Evolutionary conservation across 2,797 vertebrate species (phyloP).

Genomic region (Vespertilio murinus): DNA sequence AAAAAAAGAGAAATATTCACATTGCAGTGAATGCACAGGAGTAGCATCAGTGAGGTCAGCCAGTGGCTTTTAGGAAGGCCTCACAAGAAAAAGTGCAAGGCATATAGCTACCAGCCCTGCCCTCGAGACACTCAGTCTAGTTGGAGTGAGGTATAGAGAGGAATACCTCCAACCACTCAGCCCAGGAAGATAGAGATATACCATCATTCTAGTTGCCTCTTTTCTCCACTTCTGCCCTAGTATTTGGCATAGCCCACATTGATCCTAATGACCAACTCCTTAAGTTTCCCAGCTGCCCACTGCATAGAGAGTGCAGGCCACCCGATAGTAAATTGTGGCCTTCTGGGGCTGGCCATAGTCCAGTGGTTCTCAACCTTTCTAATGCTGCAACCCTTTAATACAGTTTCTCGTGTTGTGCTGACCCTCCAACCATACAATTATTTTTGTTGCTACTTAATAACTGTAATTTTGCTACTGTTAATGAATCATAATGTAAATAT

Average conservation of each 20-base stretch:
- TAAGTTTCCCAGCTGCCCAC: neutral
- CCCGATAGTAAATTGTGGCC: neutral
- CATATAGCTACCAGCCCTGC: neutral
- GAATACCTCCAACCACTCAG: neutral
- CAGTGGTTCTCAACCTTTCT: too few species aligned
- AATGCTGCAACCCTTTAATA: too few species aligned
- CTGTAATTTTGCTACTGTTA: too few species aligned
- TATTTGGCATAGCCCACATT: neutral
- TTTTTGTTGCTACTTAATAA: too few species aligned
- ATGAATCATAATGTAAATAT: too few species aligned
- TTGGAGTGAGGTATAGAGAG: neutral
- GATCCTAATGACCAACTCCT: neutral
- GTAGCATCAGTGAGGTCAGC: neutral
- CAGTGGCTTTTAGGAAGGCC: neutral
- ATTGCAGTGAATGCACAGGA: neutral
- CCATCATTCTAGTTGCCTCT: neutral
- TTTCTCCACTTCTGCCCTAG: neutral
- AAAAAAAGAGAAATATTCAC: neutral
- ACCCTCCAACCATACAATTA: too few species aligned
- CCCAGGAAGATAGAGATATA: neutral
- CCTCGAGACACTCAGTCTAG: neutral
- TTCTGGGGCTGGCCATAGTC: neutral
- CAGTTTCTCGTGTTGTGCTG: too few species aligned
- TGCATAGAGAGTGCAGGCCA: neutral
- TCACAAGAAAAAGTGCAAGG: neutral